Base-by-base conservation (phyloP, 2,797 vertebrate species). In the Erethizon dorsatum region DNA sequence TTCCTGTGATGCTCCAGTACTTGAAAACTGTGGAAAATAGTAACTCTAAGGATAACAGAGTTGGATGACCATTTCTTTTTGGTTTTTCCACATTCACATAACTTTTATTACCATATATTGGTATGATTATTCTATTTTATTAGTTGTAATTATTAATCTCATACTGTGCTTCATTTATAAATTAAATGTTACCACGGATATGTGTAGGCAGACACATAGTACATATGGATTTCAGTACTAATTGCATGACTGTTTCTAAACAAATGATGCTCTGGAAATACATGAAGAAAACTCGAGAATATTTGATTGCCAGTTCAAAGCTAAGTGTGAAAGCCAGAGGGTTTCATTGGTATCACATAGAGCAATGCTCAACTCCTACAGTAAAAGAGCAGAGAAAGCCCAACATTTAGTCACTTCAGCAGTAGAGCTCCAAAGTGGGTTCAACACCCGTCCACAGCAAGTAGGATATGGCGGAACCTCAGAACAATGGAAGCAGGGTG, bases 271-370 rank as follows among this genome's bases (percentile, higher is more conserved):
- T 69, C 50, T 94, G 77, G 63, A 85, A 91, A 95, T 90, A 77
- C 61, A 57, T 50, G 10, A 73, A 75, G 41, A 91, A 77, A 97
- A 67, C 54, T 22, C 94, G 57, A 91, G 52, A 86, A 80, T 33
- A 71, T 80, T 69, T 78, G 69, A 37, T 24, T 67, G 50, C 4
- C 56, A 41, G 73, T 92, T 85, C 83, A 63, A 91, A 93, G 73
- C 5, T 80, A 87, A 84, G 0, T 63, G 4, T 83, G 61, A 95
- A 67, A 84, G 57, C 26, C 59, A 82, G 31, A 71, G 24, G 8
- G n/a, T 73, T 31, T 85, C 37, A 67, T 52, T 69, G 18, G 24
- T 52, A 86, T n/a, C 47, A 41, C 47, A 3, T 37, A 88, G 86
- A 84, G 56, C 33, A 41, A 31, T 22, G 26, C 17, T 50, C n/a